Evolutionary conservation across 2,797 vertebrate genomes (phyloP), one percentile per base, ranked within the genome.

Genomic region (Pseudochirops cupreus): DNA sequence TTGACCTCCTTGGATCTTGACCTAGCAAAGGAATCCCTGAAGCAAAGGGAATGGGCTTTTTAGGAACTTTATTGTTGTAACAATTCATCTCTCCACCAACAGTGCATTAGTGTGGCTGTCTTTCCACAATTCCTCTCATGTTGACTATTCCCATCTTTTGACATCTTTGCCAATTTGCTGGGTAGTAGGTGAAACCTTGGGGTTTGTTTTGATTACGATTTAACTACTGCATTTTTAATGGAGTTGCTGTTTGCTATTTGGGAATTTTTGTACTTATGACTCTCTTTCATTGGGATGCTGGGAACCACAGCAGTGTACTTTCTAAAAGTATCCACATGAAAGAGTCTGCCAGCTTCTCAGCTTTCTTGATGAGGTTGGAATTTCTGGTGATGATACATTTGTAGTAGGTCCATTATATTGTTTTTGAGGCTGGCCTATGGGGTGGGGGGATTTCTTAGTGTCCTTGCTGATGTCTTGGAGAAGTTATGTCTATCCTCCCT

Each of bases 231-330:
- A 92, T 96, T 97, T 74, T 93, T 74, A 54, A 92, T 93, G 53
- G 3, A 33, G 1, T 52, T 93, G 53, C 55, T 52, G 0, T 94
- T 94, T 89, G 62, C 91, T 74, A 97, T 94, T 95, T 74, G 93
- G 96, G 52, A 95, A 29, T 21, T 90, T 28, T 29, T 87, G 55
- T 28, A 96, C 91, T 94, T 62, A 92, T 91, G 58, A 56, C 67
- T 92, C 52, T 92, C 82, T 92, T 91, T 97, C 93, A 31, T 4
- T n/a, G 56, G 67, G 12, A 46, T 95, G 95, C 96, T 62, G 33
- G 14, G 53, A 91, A 96, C 50, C 92, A 46, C 28, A 87, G 52
- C 62, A 94, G 93, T 96, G 95, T 89, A 94, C 96, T 96, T 96
- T 62, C 13, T 31, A 31, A 62, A 33, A 62, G 59, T 62, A 62